A percentile compares a stretch with the other conserved stretches of the same genome.
Evolutionary conservation across 1,140 invertebrate species (phyloP).

Genomic region (Drosophila pseudoananassae): DNA sequence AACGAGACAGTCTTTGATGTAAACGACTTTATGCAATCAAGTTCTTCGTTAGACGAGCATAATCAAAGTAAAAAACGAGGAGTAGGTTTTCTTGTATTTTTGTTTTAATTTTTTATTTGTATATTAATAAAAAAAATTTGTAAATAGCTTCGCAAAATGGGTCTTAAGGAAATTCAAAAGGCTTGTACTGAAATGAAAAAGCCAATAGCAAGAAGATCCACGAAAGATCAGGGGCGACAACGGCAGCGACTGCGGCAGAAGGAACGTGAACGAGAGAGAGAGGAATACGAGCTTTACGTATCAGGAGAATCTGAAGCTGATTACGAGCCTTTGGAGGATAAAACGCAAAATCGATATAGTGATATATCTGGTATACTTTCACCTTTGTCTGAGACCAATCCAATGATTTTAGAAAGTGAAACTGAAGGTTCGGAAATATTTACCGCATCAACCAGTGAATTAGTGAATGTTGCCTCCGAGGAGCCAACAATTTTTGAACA

Average conservation of each 20-base stretch:
- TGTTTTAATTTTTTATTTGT: no score
- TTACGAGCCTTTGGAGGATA: background rate
- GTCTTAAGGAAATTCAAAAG: conserved; percentile 42
- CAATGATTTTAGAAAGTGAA: background rate
- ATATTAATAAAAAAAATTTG: background rate
- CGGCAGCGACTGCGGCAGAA: background rate
- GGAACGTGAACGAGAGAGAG: background rate
- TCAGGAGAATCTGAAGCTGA: background rate
- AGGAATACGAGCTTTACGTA: conserved; percentile 22
- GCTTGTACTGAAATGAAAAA: conserved; percentile 3
- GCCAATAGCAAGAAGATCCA: background rate
- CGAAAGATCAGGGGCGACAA: background rate
- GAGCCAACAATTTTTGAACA: background rate
- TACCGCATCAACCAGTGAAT: conserved; percentile 14
- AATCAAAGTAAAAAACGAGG: conserved; percentile 12
- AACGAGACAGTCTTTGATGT: background rate
- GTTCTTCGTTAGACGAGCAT: conserved; percentile 29
- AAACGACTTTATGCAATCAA: conserved; percentile 11
- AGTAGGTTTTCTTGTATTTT: background rate
- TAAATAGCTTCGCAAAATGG: conserved; percentile 51
- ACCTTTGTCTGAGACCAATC: background rate
- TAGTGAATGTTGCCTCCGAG: background rate
- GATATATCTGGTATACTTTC: no score
- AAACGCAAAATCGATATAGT: background rate
- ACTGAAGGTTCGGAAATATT: conserved; percentile 22